Evolutionary conservation across 1,140 invertebrate genomes (phyloP).

Genomic region (Drosophila repleta): DNA sequence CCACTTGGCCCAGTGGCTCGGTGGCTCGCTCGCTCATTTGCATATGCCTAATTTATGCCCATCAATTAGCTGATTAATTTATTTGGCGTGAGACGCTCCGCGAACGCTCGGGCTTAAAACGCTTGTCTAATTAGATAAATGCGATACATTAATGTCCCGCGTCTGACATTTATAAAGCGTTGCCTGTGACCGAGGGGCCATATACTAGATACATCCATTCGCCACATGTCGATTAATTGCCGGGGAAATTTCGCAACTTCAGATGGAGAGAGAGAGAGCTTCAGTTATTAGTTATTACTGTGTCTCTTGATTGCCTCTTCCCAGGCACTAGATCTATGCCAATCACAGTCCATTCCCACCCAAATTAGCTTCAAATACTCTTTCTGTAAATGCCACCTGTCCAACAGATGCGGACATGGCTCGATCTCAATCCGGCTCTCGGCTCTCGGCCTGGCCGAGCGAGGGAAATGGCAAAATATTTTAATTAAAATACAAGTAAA

Average conservation of each 20-base stretch:
- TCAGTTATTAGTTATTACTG: constrained; percentile 5
- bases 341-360: constrained; percentile 66
- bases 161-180: constrained; percentile 75
- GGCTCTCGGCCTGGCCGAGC: constrained; percentile 3
- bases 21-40: constrained; percentile 56
- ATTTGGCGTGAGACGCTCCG: constrained; percentile 67
- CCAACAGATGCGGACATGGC: constrained; percentile 64
- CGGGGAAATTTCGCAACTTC: constrained; percentile 22
- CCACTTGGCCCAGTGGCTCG: constrained; percentile 30
- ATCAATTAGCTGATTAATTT: constrained; percentile 82
- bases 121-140: constrained; percentile 83
- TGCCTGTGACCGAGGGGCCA: constrained; percentile 36
- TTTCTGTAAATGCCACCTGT: constrained; percentile 67
- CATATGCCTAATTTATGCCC: constrained; percentile 74
- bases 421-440: constrained; percentile 64
- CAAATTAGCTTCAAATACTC: constrained; percentile 68
- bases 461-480: constrained; percentile 71
- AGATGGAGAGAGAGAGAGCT: neutral
- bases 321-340: constrained; percentile 32
- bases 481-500: constrained; percentile 82
- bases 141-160: constrained; percentile 74
- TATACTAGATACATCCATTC: no score
- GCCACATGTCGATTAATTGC: constrained; percentile 16
- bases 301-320: neutral
- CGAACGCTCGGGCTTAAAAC: constrained; percentile 49